Conservation (phyloP, 2,888 invertebrate genomes). For the Platycheirus rosarum region DNA sequence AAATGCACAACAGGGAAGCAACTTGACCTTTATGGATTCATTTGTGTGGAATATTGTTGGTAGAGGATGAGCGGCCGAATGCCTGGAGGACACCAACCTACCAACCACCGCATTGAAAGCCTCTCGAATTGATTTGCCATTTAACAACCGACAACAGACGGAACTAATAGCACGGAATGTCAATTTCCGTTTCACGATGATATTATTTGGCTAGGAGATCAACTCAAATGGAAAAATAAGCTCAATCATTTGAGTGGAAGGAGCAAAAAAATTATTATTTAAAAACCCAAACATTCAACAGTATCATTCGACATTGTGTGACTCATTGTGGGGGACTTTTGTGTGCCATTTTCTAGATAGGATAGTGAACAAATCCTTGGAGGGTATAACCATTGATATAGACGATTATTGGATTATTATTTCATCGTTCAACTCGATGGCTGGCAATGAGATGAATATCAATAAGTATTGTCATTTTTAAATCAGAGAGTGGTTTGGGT, state of each 20-base stretch:
- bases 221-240: slow-evolving; percentile 37
- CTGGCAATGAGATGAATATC: slow-evolving; percentile 21
- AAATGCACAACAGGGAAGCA: slow-evolving; percentile 66
- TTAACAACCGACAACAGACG: slow-evolving; percentile 4
- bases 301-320: not conserved
- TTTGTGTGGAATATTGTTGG: slow-evolving; percentile 12
- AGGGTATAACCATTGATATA: not conserved
- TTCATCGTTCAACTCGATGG: slow-evolving; percentile 9
- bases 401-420: slow-evolving; percentile 31
- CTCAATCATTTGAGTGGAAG: not conserved
- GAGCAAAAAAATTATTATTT: not conserved
- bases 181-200: slow-evolving; percentile 13
- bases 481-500: not conserved
- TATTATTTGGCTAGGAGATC: slow-evolving; percentile 15
- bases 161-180: slow-evolving; percentile 27
- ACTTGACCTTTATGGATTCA: slow-evolving; percentile 67
- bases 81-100: not conserved
- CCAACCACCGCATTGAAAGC: not conserved
- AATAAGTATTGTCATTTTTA: slow-evolving; percentile 12
- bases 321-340: slow-evolving; percentile 6
- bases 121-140: slow-evolving; percentile 33
- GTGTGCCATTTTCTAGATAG: not conserved
- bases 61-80: not conserved
- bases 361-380: too few species aligned
- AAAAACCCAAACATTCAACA: slow-evolving; percentile 1